Evolutionary conservation across 2,797 vertebrate genomes (phyloP), one percentile per base, ranked within the genome.

Genomic region (Synaphobranchus kaupii): DNA sequence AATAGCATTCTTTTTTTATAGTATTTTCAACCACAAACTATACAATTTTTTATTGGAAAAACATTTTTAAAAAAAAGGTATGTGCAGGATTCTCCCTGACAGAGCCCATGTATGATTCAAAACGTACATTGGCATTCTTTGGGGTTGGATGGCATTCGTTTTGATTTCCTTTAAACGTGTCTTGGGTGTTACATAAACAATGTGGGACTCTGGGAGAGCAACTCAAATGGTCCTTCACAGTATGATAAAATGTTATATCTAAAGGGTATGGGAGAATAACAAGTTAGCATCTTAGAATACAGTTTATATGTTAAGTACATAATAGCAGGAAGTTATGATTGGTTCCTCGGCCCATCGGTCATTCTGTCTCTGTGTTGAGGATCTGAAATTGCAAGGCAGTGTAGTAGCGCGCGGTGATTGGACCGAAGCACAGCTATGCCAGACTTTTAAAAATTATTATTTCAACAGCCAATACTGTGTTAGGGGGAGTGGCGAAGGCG

Each of bases 371-470:
- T 1, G 15, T 20, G 82, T 71, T 56, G 87, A 92, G 92, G 90
- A 90, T 92, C 92, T 91, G 92, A 90, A 12, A 86, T 86, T 87
- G 89, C 88, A 83, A 90, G 84, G 93, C 91, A 87, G 87, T 34
- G 90, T 87, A 86, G 20, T 47, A 25, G 44, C 87, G 92, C 88
- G 91, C 89, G 92, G 84, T 90, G 94, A 96, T 96, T 96, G 96
- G 95, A 94, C 88, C 91, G 93, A 83, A 91, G 85, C 60, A 93
- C 96, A 95, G 96, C 95, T 95, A 95, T 95, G 94, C 95, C 94
- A 95, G 95, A 95, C 91, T 93, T 94, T 94, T 93, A 88, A 90
- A 66, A 66, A 66, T 28, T 66, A 66, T 66, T 66, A 66, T 93
- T 25, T n/a, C 54, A 56, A 85, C 86, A 87, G 80, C 85, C 90